Conservation (phyloP, 2,797 vertebrate genomes). For the Galago senegalensis region DNA sequence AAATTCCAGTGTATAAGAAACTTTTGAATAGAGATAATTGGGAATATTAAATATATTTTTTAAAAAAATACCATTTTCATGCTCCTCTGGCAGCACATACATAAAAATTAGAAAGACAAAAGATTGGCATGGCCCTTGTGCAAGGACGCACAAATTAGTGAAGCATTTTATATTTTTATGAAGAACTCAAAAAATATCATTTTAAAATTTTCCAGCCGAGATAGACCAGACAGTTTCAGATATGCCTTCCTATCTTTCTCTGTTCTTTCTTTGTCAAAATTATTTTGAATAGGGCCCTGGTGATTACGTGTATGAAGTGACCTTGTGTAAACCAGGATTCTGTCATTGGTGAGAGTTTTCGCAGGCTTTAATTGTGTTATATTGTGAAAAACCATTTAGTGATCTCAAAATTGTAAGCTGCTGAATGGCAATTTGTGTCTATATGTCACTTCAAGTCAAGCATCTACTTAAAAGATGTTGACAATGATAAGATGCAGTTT, state of each 20-base stretch:
- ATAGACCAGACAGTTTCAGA: background rate
- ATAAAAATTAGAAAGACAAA: background rate
- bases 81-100: background rate
- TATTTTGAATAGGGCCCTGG: background rate
- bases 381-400: constrained; percentile 32
- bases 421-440: background rate
- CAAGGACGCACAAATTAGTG: background rate
- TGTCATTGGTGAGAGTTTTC: constrained; percentile 23
- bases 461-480: constrained; percentile 35
- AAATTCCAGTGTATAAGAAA: constrained; percentile 23
- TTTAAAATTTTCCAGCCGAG: background rate
- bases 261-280: background rate
- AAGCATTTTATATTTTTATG: background rate
- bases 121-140: background rate
- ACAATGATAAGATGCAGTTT: background rate
- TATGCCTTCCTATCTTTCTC: background rate
- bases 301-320: background rate
- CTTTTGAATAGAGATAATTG: constrained; percentile 45
- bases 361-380: background rate
- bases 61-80: background rate
- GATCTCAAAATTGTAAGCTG: background rate
- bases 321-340: constrained; percentile 14
- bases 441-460: constrained; percentile 4
- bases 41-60: background rate
- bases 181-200: background rate